phyloP scores from a whole-genome alignment of 2,797 vertebrate species.

The Rhinophrynus dorsalis region DNA sequence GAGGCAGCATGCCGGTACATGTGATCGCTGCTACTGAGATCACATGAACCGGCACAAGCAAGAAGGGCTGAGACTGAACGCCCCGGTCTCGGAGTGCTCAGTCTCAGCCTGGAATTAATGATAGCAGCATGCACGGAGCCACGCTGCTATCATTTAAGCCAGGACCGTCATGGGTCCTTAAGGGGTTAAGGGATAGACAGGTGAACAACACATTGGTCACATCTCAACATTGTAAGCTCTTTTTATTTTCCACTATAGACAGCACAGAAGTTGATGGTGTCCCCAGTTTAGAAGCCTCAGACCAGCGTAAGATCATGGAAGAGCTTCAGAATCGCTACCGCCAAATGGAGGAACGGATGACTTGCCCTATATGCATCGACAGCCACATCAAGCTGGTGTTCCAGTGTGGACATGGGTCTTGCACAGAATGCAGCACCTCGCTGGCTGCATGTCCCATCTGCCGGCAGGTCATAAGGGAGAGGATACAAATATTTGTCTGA shows the following conservation, averaged over 20 bases:
- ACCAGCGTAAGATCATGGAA: slow-evolving; percentile 93
- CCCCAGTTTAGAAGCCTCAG: slow-evolving; percentile 74
- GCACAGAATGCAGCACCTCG: slow-evolving; percentile 87
- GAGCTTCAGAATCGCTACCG: slow-evolving; percentile 95
- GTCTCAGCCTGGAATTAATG: too few species aligned
- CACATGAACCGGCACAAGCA: too few species aligned
- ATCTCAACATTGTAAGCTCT: not conserved
- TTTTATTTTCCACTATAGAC: slow-evolving; percentile 66
- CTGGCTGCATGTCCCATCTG: slow-evolving; percentile 94
- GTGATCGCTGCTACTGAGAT: too few species aligned
- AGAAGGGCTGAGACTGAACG: too few species aligned
- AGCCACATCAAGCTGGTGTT: slow-evolving; percentile 97
- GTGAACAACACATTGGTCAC: too few species aligned
- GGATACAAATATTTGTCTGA: slow-evolving; percentile 93
- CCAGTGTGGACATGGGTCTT: slow-evolving; percentile 96
- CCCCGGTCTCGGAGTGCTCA: too few species aligned
- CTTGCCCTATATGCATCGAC: slow-evolving; percentile 97
- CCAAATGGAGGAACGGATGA: slow-evolving; percentile 98
- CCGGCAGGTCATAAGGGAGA: slow-evolving; percentile 91
- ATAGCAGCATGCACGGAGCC: too few species aligned
- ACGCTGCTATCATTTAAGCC: too few species aligned
- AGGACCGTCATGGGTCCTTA: too few species aligned
- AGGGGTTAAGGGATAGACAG: too few species aligned
- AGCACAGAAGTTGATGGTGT: slow-evolving; percentile 89
- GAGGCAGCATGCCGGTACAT: too few species aligned